Evolutionary conservation across 2,888 invertebrate genomes (phyloP).

Genomic region (Actias luna): DNA sequence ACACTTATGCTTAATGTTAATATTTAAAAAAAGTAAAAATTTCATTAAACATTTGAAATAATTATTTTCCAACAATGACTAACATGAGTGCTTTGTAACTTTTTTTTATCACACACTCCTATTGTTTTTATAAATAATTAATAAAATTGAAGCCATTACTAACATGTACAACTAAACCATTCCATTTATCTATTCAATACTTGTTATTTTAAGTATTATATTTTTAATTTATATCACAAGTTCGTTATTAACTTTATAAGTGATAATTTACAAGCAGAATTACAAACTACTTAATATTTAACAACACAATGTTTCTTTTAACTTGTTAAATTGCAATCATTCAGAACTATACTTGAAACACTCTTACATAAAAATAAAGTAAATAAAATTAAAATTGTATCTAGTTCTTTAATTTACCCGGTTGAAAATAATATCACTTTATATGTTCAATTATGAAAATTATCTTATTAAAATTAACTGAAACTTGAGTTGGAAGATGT

Average conservation of each 20-base stretch:
- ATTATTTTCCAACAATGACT: neutral
- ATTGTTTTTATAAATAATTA: constrained; percentile 18
- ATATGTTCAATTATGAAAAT: neutral
- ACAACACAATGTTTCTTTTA: neutral
- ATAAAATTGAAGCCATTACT: constrained; percentile 34
- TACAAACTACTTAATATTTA: neutral
- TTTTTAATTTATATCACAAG: constrained; percentile 17
- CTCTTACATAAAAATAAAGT: no score
- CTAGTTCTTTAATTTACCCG: neutral
- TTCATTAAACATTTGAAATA: neutral
- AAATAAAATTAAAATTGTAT: neutral
- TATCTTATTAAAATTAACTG: neutral
- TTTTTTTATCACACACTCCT: constrained; percentile 41
- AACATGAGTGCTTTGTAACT: constrained; percentile 23
- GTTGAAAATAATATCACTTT: neutral
- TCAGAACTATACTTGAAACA: no score
- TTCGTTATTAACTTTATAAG: constrained; percentile 13
- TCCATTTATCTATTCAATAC: constrained; percentile 47
- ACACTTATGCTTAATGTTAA: neutral
- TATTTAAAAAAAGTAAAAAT: neutral
- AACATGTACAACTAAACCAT: constrained; percentile 48
- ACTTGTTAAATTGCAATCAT: no score
- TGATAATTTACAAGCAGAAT: constrained; percentile 5
- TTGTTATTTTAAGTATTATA: constrained; percentile 40
- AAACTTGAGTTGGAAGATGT: neutral